Conservation (phyloP, 2,797 vertebrate species). For the Lagodon rhomboides region DNA sequence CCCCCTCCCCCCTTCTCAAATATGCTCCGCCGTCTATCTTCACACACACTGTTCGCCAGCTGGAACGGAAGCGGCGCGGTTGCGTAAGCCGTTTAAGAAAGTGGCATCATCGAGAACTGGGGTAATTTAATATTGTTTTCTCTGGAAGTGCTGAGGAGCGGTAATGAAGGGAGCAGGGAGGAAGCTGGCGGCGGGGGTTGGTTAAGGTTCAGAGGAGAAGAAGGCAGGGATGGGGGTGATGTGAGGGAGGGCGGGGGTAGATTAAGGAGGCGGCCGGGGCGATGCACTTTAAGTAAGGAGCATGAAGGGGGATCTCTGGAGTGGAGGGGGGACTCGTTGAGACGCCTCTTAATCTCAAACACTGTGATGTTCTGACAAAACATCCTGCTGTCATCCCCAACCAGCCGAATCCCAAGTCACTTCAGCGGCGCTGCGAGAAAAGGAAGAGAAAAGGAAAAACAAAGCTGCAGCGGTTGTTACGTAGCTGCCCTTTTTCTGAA, state of each 20-base stretch:
- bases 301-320: background rate
- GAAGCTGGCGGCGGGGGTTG: background rate
- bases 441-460: background rate
- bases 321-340: slow-evolving; percentile 14
- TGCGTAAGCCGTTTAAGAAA: slow-evolving; percentile 41
- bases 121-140: slow-evolving; percentile 42
- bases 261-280: slow-evolving; percentile 19
- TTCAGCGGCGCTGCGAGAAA: slow-evolving; percentile 6
- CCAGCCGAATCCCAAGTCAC: slow-evolving; percentile 47
- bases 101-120: slow-evolving; percentile 7
- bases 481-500: slow-evolving; percentile 44
- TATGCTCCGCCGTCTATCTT: slow-evolving; percentile 26
- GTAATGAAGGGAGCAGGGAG: slow-evolving; percentile 14
- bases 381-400: slow-evolving; percentile 30
- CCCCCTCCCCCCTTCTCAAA: slow-evolving; percentile 33
- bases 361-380: slow-evolving; percentile 38
- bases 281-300: slow-evolving; percentile 18
- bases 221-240: background rate
- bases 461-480: background rate
- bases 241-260: slow-evolving; percentile 7
- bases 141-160: slow-evolving; percentile 28
- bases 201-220: slow-evolving; percentile 26
- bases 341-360: slow-evolving; percentile 30
- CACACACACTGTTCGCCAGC: background rate
- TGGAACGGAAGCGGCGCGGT: background rate